Conservation (phyloP, 1,140 invertebrate species). For the Phthorimaea operculella region DNA sequence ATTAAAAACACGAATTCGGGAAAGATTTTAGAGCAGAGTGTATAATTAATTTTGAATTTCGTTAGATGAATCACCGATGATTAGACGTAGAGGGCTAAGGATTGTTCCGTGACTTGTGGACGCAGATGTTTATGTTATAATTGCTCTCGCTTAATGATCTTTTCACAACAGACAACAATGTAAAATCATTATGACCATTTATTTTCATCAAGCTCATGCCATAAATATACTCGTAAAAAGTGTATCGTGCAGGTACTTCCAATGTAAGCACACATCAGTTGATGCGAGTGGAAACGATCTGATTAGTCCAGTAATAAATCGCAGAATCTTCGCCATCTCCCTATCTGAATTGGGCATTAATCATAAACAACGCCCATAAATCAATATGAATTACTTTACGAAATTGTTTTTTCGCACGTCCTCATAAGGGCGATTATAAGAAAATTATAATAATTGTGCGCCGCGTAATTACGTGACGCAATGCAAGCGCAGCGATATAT, state of each 20-base stretch:
- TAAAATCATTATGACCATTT: conserved; percentile 15
- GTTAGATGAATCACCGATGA: conserved; percentile 60
- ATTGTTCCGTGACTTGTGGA: conserved; percentile 39
- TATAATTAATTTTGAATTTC: conserved; percentile 63
- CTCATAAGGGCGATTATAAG: conserved; percentile 57
- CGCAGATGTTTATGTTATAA: conserved; percentile 61
- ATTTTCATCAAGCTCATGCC: conserved; percentile 7
- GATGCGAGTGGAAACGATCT: neutral
- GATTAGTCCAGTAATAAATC: neutral
- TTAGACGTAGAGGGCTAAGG: conserved; percentile 39
- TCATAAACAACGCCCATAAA: conserved; percentile 34
- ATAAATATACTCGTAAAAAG: conserved; percentile 10
- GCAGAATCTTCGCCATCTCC: neutral
- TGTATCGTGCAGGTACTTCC: too few species aligned
- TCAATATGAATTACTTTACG: conserved; percentile 44
- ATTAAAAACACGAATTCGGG: conserved; percentile 59
- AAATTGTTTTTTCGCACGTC: conserved; percentile 65
- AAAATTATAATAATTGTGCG: conserved; percentile 67
- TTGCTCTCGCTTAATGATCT: conserved; percentile 54
- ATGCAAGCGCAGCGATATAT: conserved; percentile 49
- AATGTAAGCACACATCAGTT: neutral
- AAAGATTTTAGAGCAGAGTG: conserved; percentile 47
- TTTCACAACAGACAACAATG: conserved; percentile 31
- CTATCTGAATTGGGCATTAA: conserved; percentile 4
- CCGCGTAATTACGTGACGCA: conserved; percentile 59